Evolutionary conservation across 2,113 vertebrate species (phyloP).

Genomic region (Colius striatus): DNA sequence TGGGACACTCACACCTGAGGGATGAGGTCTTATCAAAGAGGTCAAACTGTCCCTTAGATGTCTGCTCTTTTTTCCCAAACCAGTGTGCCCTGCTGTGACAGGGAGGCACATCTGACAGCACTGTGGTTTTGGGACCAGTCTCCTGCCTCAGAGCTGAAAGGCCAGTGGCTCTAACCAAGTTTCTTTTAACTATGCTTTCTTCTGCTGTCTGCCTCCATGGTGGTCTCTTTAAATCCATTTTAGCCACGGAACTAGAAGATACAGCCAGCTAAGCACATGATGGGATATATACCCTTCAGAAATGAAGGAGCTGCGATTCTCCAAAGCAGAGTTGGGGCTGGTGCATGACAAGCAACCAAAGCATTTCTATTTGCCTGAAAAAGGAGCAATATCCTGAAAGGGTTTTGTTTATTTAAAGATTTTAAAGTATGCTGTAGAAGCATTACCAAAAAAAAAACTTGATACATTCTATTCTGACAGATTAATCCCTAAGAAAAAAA

Average conservation of each 20-base stretch:
- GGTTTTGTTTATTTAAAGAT: neutral
- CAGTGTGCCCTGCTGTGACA: neutral
- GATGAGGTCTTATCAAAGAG: too few relatives aligned
- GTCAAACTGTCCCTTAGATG: neutral
- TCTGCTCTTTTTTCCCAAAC: neutral
- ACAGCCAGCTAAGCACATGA: neutral
- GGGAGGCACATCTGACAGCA: neutral
- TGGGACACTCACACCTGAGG: neutral
- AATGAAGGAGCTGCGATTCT: neutral
- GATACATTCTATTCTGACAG: neutral
- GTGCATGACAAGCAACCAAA: neutral
- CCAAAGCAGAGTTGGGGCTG: neutral
- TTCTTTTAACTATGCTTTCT: neutral
- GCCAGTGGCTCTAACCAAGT: neutral
- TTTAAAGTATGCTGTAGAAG: neutral
- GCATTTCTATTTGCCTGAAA: neutral
- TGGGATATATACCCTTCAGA: neutral
- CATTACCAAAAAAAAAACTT: neutral
- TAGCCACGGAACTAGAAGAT: neutral
- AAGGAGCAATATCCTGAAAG: neutral
- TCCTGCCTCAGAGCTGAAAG: neutral
- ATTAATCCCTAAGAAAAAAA: neutral
- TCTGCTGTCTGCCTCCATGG: neutral
- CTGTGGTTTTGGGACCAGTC: neutral
- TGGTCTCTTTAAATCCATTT: neutral